Conservation (phyloP, 2,888 invertebrate genomes). For the Heliconius hortense region DNA sequence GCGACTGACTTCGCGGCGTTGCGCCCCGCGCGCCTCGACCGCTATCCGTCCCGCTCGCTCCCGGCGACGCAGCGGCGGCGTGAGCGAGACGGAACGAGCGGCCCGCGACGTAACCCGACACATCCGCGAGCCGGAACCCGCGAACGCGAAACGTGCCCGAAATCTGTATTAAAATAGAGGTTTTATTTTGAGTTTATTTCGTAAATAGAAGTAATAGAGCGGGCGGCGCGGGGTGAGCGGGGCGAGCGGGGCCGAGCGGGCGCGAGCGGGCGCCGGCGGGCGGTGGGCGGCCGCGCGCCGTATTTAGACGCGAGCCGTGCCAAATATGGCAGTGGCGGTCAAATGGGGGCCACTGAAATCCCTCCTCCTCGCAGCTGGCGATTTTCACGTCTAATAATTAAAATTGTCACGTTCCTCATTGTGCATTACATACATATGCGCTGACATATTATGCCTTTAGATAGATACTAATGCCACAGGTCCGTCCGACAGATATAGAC, state of each 20-base stretch:
- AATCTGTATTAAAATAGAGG: slow-evolving; percentile 80
- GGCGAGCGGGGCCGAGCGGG: slow-evolving; percentile 71
- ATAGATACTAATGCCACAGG: slow-evolving; percentile 34
- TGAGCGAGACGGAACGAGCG: slow-evolving; percentile 62
- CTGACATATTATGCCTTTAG: slow-evolving; percentile 44
- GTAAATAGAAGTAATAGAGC: slow-evolving; percentile 82
- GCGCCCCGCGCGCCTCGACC: slow-evolving; percentile 65
- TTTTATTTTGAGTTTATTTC: slow-evolving; percentile 82
- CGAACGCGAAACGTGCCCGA: slow-evolving; percentile 76
- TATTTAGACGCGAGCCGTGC: slow-evolving; percentile 91
- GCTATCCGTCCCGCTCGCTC: slow-evolving; percentile 69
- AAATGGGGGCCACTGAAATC: slow-evolving; percentile 91
- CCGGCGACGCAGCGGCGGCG: slow-evolving; percentile 46
- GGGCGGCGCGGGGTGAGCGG: slow-evolving; percentile 56
- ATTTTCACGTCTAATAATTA: slow-evolving; percentile 81
- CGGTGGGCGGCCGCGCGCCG: slow-evolving; percentile 89
- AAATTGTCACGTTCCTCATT: slow-evolving; percentile 74
- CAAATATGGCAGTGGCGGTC: slow-evolving; percentile 91
- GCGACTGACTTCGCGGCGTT: slow-evolving; percentile 80
- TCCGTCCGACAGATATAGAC: slow-evolving; percentile 26
- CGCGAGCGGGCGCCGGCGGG: slow-evolving; percentile 79
- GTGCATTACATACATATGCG: slow-evolving; percentile 47
- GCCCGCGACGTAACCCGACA: slow-evolving; percentile 77
- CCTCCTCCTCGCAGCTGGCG: slow-evolving; percentile 84
- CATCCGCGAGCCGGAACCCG: slow-evolving; percentile 78